A percentile compares a stretch with the other conserved stretches of the same genome.
Conservation (phyloP, 2,113 vertebrate species). For the Toxotes jaculatrix region DNA sequence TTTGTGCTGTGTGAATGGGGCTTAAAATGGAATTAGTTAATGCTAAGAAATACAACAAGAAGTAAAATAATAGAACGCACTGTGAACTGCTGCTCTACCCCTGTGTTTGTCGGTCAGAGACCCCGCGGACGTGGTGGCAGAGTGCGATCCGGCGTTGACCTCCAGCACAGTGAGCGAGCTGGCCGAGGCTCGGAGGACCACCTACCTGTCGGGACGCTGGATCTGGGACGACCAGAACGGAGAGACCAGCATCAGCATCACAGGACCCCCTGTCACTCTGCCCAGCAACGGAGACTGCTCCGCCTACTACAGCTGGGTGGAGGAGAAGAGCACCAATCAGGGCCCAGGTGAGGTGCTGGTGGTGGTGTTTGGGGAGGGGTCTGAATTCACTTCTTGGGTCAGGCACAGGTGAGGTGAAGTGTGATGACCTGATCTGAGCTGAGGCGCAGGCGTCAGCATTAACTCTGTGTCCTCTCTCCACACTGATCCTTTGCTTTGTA, state of each 20-base stretch:
- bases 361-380: no score
- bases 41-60: no score
- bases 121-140: slow-evolving; percentile 88
- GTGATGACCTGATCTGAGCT: no score
- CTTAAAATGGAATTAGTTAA: no score
- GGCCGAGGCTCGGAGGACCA: slow-evolving; percentile 94
- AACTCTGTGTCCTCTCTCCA: no score
- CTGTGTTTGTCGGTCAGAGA: slow-evolving; percentile 84
- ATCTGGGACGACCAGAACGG: slow-evolving; percentile 98
- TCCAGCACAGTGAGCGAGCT: slow-evolving; percentile 98
- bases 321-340: slow-evolving; percentile 87
- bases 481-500: no score
- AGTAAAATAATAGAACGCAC: background rate
- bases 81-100: background rate
- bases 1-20: no score
- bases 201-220: slow-evolving; percentile 97
- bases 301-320: slow-evolving; percentile 93
- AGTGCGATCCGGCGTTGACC: slow-evolving; percentile 91
- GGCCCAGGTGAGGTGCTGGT: slow-evolving; percentile 87
- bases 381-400: no score
- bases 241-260: slow-evolving; percentile 96
- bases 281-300: slow-evolving; percentile 98
- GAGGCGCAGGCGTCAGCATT: no score
- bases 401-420: no score
- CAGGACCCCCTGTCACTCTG: slow-evolving; percentile 90